These are phyloP conservation scores for Neotoma lepida DNA, from an alignment of 2,113 vertebrate genomes.

Conservation along the genomic window DNA sequence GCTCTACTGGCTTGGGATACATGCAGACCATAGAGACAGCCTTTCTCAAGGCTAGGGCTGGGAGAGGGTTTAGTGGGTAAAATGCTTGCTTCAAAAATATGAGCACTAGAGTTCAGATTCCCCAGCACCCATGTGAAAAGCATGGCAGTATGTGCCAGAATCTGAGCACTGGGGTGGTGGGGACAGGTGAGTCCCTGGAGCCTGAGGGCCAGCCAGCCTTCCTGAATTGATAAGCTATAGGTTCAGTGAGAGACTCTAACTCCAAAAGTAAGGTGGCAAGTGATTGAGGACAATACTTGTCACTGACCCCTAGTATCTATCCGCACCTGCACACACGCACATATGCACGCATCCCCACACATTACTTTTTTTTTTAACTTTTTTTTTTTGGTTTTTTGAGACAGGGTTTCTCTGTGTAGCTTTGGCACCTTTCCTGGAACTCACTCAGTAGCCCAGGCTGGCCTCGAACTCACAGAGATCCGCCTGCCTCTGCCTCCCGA, in stretches of 20 bases:
- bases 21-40: not conserved
- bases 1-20: not conserved
- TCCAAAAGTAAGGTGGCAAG: not conserved
- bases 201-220: not conserved
- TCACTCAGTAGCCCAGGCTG: too few species aligned
- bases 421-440: too few species aligned
- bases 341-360: not conserved
- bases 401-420: too few species aligned
- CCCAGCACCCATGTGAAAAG: not conserved
- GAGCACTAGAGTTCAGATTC: not conserved
- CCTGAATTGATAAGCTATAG: not conserved
- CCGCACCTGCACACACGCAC: not conserved
- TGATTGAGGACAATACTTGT: not conserved
- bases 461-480: too few species aligned
- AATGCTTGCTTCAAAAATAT: not conserved
- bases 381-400: too few species aligned
- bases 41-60: not conserved
- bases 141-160: not conserved
- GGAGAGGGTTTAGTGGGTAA: not conserved
- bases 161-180: not conserved
- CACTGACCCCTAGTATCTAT: not conserved
- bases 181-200: not conserved
- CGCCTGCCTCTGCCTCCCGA: too few species aligned
- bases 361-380: too few species aligned
- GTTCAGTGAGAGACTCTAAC: not conserved